Conservation (phyloP, 2,113 vertebrate genomes). For the Callospermophilus lateralis region DNA sequence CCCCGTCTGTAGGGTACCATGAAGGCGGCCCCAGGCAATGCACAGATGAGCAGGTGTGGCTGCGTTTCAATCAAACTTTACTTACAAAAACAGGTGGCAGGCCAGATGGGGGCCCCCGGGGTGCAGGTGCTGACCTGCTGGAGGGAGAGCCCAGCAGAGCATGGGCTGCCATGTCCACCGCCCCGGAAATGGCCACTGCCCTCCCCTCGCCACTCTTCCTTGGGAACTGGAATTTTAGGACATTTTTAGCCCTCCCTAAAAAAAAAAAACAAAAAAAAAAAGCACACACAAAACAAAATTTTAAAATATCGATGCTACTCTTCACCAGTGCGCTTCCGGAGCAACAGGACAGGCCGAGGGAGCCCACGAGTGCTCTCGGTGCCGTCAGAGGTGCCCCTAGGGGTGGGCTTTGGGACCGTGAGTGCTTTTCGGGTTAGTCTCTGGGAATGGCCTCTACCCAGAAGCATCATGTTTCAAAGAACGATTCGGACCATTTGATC, state of each 20-base stretch:
- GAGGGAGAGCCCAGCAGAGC: background rate
- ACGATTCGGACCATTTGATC: background rate
- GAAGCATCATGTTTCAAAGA: background rate
- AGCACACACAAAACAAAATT: background rate
- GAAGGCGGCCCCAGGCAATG: background rate
- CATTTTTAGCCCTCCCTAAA: background rate
- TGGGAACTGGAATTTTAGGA: background rate
- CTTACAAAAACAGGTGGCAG: background rate
- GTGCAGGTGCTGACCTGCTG: too few species aligned
- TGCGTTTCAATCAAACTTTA: constrained; percentile 46
- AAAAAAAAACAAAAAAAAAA: background rate
- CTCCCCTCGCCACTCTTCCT: accelerated
- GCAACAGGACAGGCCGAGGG: background rate
- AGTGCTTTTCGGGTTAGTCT: background rate
- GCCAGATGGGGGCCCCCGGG: background rate
- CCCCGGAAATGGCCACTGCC: background rate
- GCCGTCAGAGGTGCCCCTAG: background rate
- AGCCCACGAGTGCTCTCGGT: background rate
- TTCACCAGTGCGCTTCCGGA: background rate
- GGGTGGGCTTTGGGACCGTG: background rate
- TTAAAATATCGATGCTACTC: background rate
- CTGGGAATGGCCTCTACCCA: background rate
- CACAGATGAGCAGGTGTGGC: background rate
- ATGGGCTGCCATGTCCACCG: accelerated
- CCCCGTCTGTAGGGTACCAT: background rate